A percentile compares a stretch with the other conserved stretches of the same genome.
phyloP scores from a whole-genome alignment of 2,888 invertebrate genomes.

The Drosophila paranaensis region DNA sequence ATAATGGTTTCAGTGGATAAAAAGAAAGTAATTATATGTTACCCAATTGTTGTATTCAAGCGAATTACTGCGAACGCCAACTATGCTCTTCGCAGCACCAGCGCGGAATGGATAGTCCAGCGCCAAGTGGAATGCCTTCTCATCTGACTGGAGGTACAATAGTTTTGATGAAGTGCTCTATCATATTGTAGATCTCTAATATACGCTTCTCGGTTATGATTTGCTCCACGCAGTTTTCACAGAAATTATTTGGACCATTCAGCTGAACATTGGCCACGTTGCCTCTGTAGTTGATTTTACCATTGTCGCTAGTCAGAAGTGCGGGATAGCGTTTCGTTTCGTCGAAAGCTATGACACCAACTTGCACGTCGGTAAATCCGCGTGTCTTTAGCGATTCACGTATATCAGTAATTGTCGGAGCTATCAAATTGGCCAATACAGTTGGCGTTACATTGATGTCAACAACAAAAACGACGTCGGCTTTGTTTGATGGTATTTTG shows the following conservation, averaged over 20 bases:
- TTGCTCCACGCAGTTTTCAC: constrained; percentile 68
- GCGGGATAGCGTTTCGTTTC: constrained; percentile 86
- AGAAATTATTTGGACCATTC: constrained; percentile 80
- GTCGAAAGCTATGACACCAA: constrained; percentile 87
- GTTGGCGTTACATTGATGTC: constrained; percentile 85
- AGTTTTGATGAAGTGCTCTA: constrained; percentile 64
- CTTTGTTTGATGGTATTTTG: constrained; percentile 89
- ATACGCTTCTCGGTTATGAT: constrained; percentile 67
- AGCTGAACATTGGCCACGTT: constrained; percentile 82
- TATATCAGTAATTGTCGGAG: constrained; percentile 77
- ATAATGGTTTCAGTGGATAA: too few relatives aligned
- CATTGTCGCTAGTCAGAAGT: constrained; percentile 87
- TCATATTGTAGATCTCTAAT: constrained; percentile 72
- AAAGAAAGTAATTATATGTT: constrained; percentile 8
- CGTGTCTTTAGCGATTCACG: constrained; percentile 81
- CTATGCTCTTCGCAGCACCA: constrained; percentile 90
- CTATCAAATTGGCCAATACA: constrained; percentile 84
- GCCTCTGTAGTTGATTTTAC: constrained; percentile 85
- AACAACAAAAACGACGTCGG: constrained; percentile 92
- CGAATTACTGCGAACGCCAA: constrained; percentile 88
- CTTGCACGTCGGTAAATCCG: constrained; percentile 86
- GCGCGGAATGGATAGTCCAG: constrained; percentile 90
- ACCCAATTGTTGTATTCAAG: constrained; percentile 86
- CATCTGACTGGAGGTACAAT: constrained; percentile 85
- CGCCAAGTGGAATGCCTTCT: constrained; percentile 88